phyloP scores from a whole-genome alignment of 1,140 invertebrate species.

The Schmidtea mediterranea region DNA sequence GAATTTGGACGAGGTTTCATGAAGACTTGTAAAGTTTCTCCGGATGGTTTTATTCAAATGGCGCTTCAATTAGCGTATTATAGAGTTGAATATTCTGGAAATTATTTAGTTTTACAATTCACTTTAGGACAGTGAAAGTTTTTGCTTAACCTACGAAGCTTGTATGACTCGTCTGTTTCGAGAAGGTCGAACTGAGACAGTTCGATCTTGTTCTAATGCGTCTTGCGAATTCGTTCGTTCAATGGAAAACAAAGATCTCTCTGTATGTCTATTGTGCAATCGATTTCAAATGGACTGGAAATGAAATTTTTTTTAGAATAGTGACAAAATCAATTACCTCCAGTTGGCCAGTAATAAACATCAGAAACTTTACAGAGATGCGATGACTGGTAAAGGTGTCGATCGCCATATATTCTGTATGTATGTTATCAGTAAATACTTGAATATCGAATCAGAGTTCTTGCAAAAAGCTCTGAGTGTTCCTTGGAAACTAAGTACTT shows the following conservation, averaged over 20 bases:
- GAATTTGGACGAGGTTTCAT: conserved; percentile 27
- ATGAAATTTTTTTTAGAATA: no score
- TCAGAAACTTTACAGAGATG: conserved; percentile 62
- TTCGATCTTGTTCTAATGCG: conserved; percentile 71
- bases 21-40: conserved; percentile 24
- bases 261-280: conserved; percentile 14
- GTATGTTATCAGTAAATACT: conserved; percentile 84
- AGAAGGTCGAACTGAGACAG: conserved; percentile 87
- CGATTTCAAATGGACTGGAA: no score
- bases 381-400: conserved; percentile 80
- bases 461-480: conserved; percentile 30
- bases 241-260: conserved; percentile 42
- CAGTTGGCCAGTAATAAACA: conserved; percentile 46
- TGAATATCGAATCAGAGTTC: conserved; percentile 82
- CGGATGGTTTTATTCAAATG: conserved; percentile 25
- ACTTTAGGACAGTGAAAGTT: conserved; percentile 45
- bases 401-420: conserved; percentile 88
- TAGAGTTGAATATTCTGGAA: conserved; percentile 2
- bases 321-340: conserved; percentile 34
- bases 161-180: conserved; percentile 84
- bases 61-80: conserved; percentile 19
- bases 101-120: no score
- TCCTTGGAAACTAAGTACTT: not conserved
- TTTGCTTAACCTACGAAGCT: conserved; percentile 82
- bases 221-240: conserved; percentile 62